Percentiles rank a stretch among this genome's conserved stretches.
These are phyloP conservation scores for Mustelus asterias DNA, from an alignment of 2,113 vertebrate genomes.

Conservation along the genomic window DNA sequence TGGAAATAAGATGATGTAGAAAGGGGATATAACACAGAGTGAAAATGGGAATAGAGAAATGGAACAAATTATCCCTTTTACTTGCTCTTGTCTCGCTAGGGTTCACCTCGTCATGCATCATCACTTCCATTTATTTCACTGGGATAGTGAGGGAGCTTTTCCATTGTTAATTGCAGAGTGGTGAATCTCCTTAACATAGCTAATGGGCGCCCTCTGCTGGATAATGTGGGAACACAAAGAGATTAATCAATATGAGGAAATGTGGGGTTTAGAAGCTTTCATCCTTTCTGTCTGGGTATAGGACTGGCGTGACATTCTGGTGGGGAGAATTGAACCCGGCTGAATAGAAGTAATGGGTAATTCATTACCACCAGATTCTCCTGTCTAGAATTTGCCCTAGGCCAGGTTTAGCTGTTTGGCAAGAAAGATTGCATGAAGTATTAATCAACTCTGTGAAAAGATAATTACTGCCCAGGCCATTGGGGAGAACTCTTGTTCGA, in stretches of 20 bases:
- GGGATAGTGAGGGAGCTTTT: background rate
- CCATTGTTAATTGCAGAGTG: background rate
- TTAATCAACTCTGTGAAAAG: background rate
- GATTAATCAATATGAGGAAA: background rate
- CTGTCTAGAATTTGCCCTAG: background rate
- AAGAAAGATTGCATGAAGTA: background rate
- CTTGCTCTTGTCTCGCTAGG: background rate
- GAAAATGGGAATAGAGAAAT: background rate
- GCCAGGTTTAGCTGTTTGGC: background rate
- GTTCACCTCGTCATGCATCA: background rate
- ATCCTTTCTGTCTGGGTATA: background rate
- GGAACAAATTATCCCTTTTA: background rate
- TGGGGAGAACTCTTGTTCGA: background rate
- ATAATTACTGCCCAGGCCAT: background rate
- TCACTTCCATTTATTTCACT: conserved; percentile 3
- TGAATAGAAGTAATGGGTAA: background rate
- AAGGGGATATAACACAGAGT: background rate
- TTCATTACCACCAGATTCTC: background rate
- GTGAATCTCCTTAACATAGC: background rate
- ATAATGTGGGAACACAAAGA: background rate
- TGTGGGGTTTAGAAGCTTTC: background rate
- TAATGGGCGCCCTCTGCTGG: background rate
- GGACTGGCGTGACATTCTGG: background rate
- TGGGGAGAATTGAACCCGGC: background rate
- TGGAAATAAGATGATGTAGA: background rate